Conservation (phyloP, 2,888 invertebrate genomes). For the Deilephila elpenor region DNA sequence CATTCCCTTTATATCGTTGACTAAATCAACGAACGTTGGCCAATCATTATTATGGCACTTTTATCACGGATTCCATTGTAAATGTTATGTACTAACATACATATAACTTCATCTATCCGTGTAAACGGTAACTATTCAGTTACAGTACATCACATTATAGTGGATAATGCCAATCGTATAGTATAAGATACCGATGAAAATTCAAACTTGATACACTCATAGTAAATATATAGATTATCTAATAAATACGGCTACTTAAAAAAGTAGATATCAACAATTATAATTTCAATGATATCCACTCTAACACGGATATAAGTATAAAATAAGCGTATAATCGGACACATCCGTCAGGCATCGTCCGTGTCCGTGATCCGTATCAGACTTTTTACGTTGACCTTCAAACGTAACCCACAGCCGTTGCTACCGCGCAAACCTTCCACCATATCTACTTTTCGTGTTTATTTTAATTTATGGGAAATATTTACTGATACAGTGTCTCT, state of each 20-base stretch:
- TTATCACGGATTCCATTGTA: conserved; percentile 68
- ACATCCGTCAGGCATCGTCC: conserved; percentile 67
- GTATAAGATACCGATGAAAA: conserved; percentile 55
- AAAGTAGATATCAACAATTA: conserved; percentile 77
- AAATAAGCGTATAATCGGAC: conserved; percentile 84
- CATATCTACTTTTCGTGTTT: background rate
- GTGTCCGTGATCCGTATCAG: conserved; percentile 79
- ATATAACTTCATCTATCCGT: conserved; percentile 57
- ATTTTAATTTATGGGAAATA: background rate
- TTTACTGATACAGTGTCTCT: background rate
- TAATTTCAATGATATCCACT: conserved; percentile 70
- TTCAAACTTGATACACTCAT: conserved; percentile 59
- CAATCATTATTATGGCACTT: conserved; percentile 73
- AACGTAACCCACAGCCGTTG: conserved; percentile 40
- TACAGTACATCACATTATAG: conserved; percentile 53
- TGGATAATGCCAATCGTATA: conserved; percentile 53
- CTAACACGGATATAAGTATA: conserved; percentile 80
- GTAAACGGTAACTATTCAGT: conserved; percentile 63
- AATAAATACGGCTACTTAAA: conserved; percentile 70
- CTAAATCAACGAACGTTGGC: conserved; percentile 56
- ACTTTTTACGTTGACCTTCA: conserved; percentile 72
- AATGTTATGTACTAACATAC: conserved; percentile 51
- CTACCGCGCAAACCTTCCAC: conserved; percentile 17
- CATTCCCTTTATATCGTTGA: conserved; percentile 46
- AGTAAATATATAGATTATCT: conserved; percentile 56